Conservation (phyloP, 2,113 vertebrate genomes). For the Mungos mungo region DNA sequence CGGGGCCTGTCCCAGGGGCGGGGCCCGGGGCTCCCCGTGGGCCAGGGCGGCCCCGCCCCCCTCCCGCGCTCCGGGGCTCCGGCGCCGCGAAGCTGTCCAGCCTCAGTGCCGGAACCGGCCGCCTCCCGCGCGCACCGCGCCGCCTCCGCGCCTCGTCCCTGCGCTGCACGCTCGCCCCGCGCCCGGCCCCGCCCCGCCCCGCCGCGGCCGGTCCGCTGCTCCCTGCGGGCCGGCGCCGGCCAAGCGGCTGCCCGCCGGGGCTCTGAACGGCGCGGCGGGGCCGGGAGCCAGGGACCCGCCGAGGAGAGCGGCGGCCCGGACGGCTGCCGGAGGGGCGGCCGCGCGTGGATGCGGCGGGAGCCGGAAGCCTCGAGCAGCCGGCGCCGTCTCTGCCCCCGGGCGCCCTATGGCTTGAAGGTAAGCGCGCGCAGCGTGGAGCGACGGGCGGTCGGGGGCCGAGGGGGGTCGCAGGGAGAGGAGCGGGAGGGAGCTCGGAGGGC, state of each 20-base stretch:
- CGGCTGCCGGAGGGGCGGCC: slow-evolving; percentile 59
- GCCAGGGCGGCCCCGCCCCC: slow-evolving; percentile 44
- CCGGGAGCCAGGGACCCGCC: slow-evolving; percentile 57
- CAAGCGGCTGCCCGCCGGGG: slow-evolving; percentile 58
- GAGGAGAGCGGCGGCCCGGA: slow-evolving; percentile 58
- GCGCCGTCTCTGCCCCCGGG: slow-evolving; percentile 67
- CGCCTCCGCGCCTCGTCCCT: neutral
- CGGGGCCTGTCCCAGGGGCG: slow-evolving; percentile 38
- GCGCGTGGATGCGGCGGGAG: slow-evolving; percentile 75
- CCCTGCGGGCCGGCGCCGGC: slow-evolving; percentile 35
- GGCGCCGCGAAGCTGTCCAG: slow-evolving; percentile 68
- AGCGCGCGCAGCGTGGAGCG: slow-evolving; percentile 22
- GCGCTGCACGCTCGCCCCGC: neutral
- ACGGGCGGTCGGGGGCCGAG: neutral
- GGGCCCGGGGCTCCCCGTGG: slow-evolving; percentile 18
- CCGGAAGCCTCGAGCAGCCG: slow-evolving; percentile 60
- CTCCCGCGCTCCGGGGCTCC: neutral
- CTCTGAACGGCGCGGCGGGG: slow-evolving; percentile 55
- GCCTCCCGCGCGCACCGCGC: neutral
- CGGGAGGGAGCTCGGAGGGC: neutral
- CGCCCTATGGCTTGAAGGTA: slow-evolving; percentile 89
- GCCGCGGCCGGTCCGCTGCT: slow-evolving; percentile 46
- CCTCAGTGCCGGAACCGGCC: slow-evolving; percentile 27
- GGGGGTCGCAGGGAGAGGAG: neutral
- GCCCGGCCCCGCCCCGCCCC: slow-evolving; percentile 59